Evolutionary conservation across 1,140 invertebrate species (phyloP), one percentile per base, ranked within the genome.

Genomic region (Nymphalis io): DNA sequence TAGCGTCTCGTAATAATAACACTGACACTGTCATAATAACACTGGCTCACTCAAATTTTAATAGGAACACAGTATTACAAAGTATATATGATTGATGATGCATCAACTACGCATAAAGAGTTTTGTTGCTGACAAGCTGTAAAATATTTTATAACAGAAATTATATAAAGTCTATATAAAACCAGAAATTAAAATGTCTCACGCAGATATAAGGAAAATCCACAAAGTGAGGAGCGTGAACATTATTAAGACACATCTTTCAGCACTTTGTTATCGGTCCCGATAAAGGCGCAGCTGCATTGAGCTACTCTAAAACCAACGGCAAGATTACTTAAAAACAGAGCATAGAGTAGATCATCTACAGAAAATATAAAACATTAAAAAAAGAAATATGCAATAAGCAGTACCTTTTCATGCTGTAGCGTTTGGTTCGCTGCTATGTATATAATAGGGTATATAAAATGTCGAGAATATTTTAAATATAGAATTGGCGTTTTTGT

Each of bases 211-310:
- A 44, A 51, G 18, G 46, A 51, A 51, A 51, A 6, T 51, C 20
- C 12, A 18, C 48, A 18, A 16, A 51, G 48, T 21, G 11, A 16
- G 10, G 12, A 18, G 8, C 16, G 11, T 20, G 21, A 21, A 20
- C 48, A 20, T 51, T 51, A 51, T 21, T 51, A 51, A 51, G 48
- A 51, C 20, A 18, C 18, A n/a, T 11, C 20, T 18, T 51, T 51
- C 48, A 51, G 18, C 48, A 51, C 48, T 20, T 51, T 21, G 48
- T 51, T 51, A 51, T 51, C 48, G 48, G 20, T 51, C 20, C 6
- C 48, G 48, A 51, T 20, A 16, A n/a, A 51, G 18, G 16, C 18
- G 10, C 18, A 20, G 18, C 18, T 21, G 16, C 8, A 20, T 8
- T 16, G 48, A 21, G 48, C 20, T 51, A 16, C 18, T 51, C 20